phyloP scores from a whole-genome alignment of 2,888 invertebrate species.

The Sturmia bella region DNA sequence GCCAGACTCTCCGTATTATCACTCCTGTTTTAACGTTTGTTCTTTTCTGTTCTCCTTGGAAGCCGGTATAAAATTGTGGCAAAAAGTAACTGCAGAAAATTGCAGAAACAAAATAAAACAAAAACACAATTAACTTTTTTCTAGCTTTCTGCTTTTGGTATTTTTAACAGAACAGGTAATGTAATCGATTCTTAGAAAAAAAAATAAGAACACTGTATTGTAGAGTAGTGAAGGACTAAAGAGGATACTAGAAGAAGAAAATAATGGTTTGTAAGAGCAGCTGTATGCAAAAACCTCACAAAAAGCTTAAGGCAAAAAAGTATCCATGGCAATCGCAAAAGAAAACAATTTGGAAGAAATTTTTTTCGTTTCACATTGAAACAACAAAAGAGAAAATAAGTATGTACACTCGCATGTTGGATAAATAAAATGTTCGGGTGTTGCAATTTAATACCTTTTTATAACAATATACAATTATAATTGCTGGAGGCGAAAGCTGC shows the following conservation, averaged over 20 bases:
- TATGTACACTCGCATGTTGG: background rate
- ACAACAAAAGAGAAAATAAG: background rate
- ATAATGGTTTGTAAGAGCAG: constrained; percentile 25
- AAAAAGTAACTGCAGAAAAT: constrained; percentile 4
- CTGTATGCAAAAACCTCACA: constrained; percentile 42
- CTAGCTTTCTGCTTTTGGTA: background rate
- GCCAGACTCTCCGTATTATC: background rate
- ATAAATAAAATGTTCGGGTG: constrained; percentile 17
- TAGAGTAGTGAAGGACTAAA: too few relatives aligned
- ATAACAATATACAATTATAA: constrained; percentile 33
- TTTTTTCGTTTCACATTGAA: background rate
- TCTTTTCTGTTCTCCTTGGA: background rate
- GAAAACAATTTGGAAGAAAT: constrained; percentile 1
- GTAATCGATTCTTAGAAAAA: constrained; percentile 37
- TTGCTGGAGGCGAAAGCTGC: constrained; percentile 3
- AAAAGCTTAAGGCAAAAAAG: constrained; percentile 29
- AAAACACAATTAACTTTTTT: constrained; percentile 4
- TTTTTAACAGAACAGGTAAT: constrained; percentile 7
- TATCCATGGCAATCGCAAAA: background rate
- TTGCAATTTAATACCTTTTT: constrained; percentile 30
- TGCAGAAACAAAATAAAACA: background rate
- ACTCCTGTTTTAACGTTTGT: background rate
- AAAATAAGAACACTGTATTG: background rate
- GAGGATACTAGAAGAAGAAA: background rate
- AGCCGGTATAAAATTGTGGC: background rate